Conservation (phyloP, 2,888 invertebrate species). For the Dexiosoma caninum region DNA sequence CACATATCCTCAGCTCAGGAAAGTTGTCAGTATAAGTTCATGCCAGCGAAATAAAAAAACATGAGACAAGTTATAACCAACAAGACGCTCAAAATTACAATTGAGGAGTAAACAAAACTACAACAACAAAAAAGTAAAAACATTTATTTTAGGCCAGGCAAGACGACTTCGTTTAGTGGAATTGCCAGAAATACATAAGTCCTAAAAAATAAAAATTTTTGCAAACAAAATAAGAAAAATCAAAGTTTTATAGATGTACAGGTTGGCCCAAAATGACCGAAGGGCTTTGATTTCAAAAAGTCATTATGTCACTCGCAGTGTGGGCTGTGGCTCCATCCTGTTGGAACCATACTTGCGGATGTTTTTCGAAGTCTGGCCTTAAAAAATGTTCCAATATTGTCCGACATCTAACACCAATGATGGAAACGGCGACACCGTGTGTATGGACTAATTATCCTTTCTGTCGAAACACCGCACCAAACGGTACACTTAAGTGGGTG, state of each 20-base stretch:
- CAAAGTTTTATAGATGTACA: conserved; percentile 39
- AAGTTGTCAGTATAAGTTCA: conserved; percentile 44
- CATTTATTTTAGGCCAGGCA: conserved; percentile 60
- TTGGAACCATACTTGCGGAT: too few species aligned
- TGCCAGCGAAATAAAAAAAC: conserved; percentile 10
- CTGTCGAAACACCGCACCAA: too few species aligned
- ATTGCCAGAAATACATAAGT: conserved; percentile 48
- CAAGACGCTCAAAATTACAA: conserved; percentile 47
- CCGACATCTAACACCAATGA: too few species aligned
- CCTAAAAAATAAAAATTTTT: conserved; percentile 27
- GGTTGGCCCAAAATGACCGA: too few species aligned
- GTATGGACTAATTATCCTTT: too few species aligned
- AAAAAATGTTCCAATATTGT: too few species aligned
- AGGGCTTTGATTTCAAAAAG: too few species aligned
- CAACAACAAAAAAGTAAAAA: conserved; percentile 32
- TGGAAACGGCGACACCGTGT: too few species aligned
- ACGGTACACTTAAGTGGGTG: conserved; percentile 21
- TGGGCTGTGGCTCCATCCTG: too few species aligned
- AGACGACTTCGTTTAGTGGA: conserved; percentile 57
- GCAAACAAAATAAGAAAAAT: conserved; percentile 25
- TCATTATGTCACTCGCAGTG: too few species aligned
- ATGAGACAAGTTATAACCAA: conserved; percentile 55
- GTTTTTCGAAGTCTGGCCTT: too few species aligned
- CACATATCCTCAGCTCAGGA: conserved; percentile 8
- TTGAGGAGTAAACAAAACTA: conserved; percentile 35